These are phyloP conservation scores for Pogonognathellus flavescens DNA, from an alignment of 1,140 invertebrate genomes.

Conservation along the genomic window DNA sequence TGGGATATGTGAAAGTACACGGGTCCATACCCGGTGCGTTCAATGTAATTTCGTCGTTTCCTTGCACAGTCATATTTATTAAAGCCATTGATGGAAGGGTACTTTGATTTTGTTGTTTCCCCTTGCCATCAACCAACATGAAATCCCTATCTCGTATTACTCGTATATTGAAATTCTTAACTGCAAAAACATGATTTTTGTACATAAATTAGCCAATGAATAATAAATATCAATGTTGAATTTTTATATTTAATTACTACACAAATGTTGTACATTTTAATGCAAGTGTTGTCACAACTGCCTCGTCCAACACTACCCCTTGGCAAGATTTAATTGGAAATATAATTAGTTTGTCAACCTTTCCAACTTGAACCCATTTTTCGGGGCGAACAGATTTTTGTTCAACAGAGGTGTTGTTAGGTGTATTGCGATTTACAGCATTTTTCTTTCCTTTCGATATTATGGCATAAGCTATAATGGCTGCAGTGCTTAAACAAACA, in stretches of 20 bases:
- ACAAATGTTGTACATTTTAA: conserved; percentile 18
- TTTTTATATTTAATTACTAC: not conserved
- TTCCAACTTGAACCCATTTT: conserved; percentile 62
- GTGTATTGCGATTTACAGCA: too few relatives aligned
- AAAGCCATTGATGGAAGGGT: conserved; percentile 57
- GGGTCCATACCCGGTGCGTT: conserved; percentile 58
- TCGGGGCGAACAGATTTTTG: not conserved
- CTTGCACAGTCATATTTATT: conserved; percentile 44
- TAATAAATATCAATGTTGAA: not conserved
- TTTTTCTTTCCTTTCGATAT: not conserved
- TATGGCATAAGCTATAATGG: not conserved
- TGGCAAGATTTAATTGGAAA: conserved; percentile 65
- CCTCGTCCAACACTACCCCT: conserved; percentile 55
- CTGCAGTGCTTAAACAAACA: not conserved
- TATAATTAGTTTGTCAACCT: conserved; percentile 59
- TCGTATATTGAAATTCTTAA: conserved; percentile 35
- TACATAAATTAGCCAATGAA: not conserved
- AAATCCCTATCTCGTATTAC: conserved; percentile 62
- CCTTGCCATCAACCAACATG: conserved; percentile 54
- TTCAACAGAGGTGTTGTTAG: not conserved
- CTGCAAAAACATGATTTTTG: conserved; percentile 9
- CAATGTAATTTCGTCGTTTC: conserved; percentile 54
- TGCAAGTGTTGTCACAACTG: conserved; percentile 55
- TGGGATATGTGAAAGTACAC: conserved; percentile 58
- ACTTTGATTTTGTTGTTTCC: conserved; percentile 15